Conservation (phyloP, 2,797 vertebrate species). For the Argentina silus region DNA sequence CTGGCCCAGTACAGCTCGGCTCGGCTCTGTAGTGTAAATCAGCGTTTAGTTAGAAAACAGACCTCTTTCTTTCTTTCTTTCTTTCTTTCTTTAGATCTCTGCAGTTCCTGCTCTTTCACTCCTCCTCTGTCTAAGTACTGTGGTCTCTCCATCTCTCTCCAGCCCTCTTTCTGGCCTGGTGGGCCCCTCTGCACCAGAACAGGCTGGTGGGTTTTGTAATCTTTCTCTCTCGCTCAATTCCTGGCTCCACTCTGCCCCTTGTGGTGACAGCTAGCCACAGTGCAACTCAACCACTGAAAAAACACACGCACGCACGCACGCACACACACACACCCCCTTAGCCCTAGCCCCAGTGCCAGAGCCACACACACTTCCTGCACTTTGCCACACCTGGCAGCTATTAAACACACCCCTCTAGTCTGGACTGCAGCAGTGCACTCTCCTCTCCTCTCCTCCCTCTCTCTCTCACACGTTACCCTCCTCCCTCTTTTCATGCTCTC, state of each 20-base stretch:
- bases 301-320: too few relatives aligned
- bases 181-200: neutral
- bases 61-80: too few relatives aligned
- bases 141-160: neutral
- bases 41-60: too few relatives aligned
- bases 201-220: neutral
- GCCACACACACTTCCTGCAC: neutral
- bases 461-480: slow-evolving; percentile 13
- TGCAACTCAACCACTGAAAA: too few relatives aligned
- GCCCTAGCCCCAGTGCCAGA: slow-evolving; percentile 17
- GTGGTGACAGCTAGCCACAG: neutral
- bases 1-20: too few relatives aligned
- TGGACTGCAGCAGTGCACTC: slow-evolving; percentile 3
- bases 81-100: too few relatives aligned
- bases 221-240: neutral
- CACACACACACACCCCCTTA: neutral
- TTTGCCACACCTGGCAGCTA: slow-evolving; percentile 42
- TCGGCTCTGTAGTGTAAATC: too few relatives aligned
- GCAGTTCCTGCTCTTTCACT: too few relatives aligned
- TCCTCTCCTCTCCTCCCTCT: slow-evolving; percentile 21
- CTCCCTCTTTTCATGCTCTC: slow-evolving; percentile 28
- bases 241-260: slow-evolving; percentile 20
- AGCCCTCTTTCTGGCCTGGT: too few relatives aligned
- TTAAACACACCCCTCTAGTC: slow-evolving; percentile 28
- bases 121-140: neutral